Percentiles rank a stretch among this genome's conserved stretches.
Conservation (phyloP, 2,113 vertebrate genomes). For the Nettapus auritus region DNA sequence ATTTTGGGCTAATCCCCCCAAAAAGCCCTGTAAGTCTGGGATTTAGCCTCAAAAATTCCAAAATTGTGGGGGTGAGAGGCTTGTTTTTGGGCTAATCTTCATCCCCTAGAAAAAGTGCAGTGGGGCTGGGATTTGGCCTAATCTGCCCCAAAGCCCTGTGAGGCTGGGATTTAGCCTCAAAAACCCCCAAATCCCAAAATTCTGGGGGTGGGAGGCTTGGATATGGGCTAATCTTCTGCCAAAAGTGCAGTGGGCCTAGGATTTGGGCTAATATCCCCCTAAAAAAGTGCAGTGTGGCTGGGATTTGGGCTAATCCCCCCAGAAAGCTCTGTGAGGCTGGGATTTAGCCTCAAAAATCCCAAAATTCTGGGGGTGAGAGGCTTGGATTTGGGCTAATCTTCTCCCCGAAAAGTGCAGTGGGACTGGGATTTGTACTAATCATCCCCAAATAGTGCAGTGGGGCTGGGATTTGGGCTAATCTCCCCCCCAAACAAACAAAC, state of each 20-base stretch:
- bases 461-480: background rate
- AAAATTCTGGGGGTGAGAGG: background rate
- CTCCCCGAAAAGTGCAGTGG: background rate
- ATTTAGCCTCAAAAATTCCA: too few relatives aligned
- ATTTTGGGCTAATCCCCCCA: background rate
- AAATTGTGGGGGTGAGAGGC: background rate
- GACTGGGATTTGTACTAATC: background rate
- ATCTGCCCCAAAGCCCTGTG: too few relatives aligned
- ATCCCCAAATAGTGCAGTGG: background rate
- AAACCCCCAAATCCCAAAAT: too few relatives aligned
- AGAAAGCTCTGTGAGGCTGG: fast-evolving
- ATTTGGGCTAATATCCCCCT: too few relatives aligned
- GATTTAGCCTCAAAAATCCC: background rate
- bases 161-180: too few relatives aligned
- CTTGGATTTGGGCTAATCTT: background rate
- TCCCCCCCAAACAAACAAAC: too few relatives aligned
- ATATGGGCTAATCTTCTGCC: too few relatives aligned
- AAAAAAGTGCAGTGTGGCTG: too few relatives aligned
- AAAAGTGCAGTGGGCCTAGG: too few relatives aligned
- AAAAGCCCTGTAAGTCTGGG: fast-evolving
- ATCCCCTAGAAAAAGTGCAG: too few relatives aligned
- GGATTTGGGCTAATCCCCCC: too few relatives aligned
- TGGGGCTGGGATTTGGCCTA: background rate
- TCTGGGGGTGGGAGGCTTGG: background rate
- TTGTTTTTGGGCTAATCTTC: too few relatives aligned